Percentiles rank a stretch among this genome's conserved stretches.
These are phyloP conservation scores for Megathymus violae DNA, from an alignment of 1,140 invertebrate species.

Conservation along the genomic window DNA sequence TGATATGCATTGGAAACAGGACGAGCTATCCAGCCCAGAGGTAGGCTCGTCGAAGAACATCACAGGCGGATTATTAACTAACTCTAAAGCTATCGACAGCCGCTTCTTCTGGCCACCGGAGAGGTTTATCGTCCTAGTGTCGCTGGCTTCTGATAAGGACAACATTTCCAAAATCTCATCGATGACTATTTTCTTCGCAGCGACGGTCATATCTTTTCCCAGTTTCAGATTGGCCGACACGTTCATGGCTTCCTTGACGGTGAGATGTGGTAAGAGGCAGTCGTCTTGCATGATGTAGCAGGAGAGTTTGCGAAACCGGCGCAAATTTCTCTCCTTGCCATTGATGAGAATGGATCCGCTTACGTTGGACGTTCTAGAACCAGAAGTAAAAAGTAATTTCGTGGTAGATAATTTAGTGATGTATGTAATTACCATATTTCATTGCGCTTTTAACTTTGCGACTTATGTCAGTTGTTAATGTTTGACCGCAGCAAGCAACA, in stretches of 20 bases:
- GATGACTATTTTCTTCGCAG: slow-evolving; percentile 91
- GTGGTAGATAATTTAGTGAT: not conserved
- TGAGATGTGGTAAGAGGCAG: slow-evolving; percentile 93
- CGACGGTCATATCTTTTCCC: slow-evolving; percentile 89
- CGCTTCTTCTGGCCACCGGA: slow-evolving; percentile 97
- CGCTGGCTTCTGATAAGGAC: slow-evolving; percentile 88
- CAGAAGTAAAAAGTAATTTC: slow-evolving; percentile 34
- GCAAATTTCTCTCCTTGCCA: slow-evolving; percentile 92
- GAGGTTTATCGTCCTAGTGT: slow-evolving; percentile 91
- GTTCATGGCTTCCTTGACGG: slow-evolving; percentile 94
- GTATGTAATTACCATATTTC: no score
- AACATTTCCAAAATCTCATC: slow-evolving; percentile 94
- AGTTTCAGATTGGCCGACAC: slow-evolving; percentile 96
- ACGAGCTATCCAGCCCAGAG: slow-evolving; percentile 96
- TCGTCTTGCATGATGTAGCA: slow-evolving; percentile 99
- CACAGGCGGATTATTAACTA: slow-evolving; percentile 96
- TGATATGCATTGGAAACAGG: slow-evolving; percentile 95
- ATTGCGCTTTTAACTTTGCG: no score
- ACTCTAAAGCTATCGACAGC: slow-evolving; percentile 93
- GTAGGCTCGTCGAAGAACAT: slow-evolving; percentile 99
- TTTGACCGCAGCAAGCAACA: no score
- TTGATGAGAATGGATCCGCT: slow-evolving; percentile 92
- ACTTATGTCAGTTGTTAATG: no score
- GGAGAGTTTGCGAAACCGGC: slow-evolving; percentile 95
- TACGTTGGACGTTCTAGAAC: slow-evolving; percentile 88